Evolutionary conservation across 2,888 invertebrate species (phyloP), one percentile per base, ranked within the genome.

Genomic region (Anagyrus pseudococci): DNA sequence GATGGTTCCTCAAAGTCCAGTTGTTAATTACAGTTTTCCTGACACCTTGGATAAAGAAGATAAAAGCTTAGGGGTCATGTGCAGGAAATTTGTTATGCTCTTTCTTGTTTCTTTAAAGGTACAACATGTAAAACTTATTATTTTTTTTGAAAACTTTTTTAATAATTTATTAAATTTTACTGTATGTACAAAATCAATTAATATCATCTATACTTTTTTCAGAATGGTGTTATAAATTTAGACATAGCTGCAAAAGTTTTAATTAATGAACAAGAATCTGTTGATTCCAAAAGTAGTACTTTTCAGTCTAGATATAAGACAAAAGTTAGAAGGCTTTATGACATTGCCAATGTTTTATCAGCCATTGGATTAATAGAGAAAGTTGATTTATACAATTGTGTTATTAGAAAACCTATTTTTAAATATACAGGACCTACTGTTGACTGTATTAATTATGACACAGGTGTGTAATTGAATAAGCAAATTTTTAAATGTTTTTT

Each of bases 271-370:
- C 79, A 82, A 22, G 80, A 82, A 60, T 83, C 83, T 1, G 83
- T 84, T 70, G 84, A 84, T 68, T 67, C 55, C 19, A 70, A 71
- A 47, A 62, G 8, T 43, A 68, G 65, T 37, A 68, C 60, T 33
- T 61, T 62, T 23, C 69, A 71, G 60, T 83, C 85, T 22, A 84
- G 85, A 71, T 85, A 85, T 79, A 84, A 87, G 82, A 89, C 89
- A 29, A 89, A 89, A 83, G 87, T 89, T 66, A 84, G 91, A 64
- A 84, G 91, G 68, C 83, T 91, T 29, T 91, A 91, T 80, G 91
- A 91, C 78, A 90, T 91, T 72, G 90, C 91, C 63, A 91, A 91
- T 81, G 89, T 91, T 69, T 84, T 91, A 71, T 88, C 89, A 69
- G 89, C 90, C 65, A 86, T 91, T 77, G 87, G 87, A 71, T 84